These are phyloP conservation scores for Torymus texanus DNA, from an alignment of 2,888 invertebrate species.

Conservation along the genomic window DNA sequence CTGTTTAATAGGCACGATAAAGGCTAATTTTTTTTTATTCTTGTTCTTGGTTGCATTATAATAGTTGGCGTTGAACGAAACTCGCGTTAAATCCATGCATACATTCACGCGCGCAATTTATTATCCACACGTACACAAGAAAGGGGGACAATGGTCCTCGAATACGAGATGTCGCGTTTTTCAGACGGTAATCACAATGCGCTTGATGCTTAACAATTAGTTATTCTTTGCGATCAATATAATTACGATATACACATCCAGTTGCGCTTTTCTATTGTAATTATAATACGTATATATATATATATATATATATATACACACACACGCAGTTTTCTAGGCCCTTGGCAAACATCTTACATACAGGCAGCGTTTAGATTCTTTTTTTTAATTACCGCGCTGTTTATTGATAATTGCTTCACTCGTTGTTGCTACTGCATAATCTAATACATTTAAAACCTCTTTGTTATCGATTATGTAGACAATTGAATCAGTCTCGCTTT, in stretches of 20 bases:
- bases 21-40: constrained; percentile 60
- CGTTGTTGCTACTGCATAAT: constrained; percentile 18
- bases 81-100: constrained; percentile 41
- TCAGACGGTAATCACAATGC: constrained; percentile 66
- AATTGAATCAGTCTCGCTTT: constrained; percentile 28
- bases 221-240: constrained; percentile 59
- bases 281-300: constrained; percentile 28
- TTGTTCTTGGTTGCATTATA: constrained; percentile 59
- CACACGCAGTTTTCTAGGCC: constrained; percentile 47
- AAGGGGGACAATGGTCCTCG: constrained; percentile 49
- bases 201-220: constrained; percentile 62
- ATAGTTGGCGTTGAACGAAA: constrained; percentile 64
- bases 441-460: background rate
- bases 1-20: constrained; percentile 68
- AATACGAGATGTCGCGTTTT: constrained; percentile 53
- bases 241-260: constrained; percentile 43
- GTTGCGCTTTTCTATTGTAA: constrained; percentile 30
- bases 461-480: no score
- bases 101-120: constrained; percentile 18
- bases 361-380: constrained; percentile 45
- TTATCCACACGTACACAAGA: constrained; percentile 36
- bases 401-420: constrained; percentile 34
- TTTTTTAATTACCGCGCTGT: constrained; percentile 42
- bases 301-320: constrained; percentile 23
- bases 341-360: constrained; percentile 46